Conservation (phyloP, 1,140 invertebrate species). For the Zaprionus tsacasi region DNA sequence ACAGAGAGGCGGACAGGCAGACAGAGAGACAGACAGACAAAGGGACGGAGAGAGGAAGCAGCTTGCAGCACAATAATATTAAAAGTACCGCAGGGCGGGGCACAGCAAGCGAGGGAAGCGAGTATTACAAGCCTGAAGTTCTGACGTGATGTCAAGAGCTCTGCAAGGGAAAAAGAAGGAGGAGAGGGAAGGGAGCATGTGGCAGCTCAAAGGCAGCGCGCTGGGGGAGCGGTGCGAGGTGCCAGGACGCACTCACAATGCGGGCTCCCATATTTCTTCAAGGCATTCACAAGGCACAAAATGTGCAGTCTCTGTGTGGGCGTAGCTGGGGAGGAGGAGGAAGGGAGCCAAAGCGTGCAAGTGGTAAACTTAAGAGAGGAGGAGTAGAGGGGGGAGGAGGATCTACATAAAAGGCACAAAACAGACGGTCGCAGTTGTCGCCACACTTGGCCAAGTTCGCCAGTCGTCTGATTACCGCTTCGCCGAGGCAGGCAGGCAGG, state of each 20-base stretch:
- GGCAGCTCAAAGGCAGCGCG: background rate
- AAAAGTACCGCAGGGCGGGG: slow-evolving; percentile 38
- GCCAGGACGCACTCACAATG: slow-evolving; percentile 26
- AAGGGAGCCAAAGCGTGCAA: background rate
- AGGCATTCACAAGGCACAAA: slow-evolving; percentile 56
- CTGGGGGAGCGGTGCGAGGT: too few species aligned
- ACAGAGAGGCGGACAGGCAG: background rate
- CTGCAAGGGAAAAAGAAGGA: background rate
- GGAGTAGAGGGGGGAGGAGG: background rate
- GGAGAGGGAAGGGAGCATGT: background rate
- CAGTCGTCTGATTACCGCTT: slow-evolving; percentile 60
- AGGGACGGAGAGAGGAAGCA: background rate
- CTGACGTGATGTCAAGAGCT: slow-evolving; percentile 54
- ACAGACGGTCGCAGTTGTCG: slow-evolving; percentile 57
- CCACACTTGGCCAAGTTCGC: slow-evolving; percentile 65
- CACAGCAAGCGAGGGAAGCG: background rate
- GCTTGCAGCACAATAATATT: slow-evolving; percentile 38
- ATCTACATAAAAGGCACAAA: slow-evolving; percentile 50
- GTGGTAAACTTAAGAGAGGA: too few species aligned
- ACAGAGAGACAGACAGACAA: background rate
- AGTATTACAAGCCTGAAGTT: slow-evolving; percentile 31
- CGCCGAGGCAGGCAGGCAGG: background rate
- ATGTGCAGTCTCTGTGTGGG: slow-evolving; percentile 43
- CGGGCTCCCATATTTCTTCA: slow-evolving; percentile 50
- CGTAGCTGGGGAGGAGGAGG: background rate